Base-by-base conservation (phyloP, 2,888 invertebrate genomes). In the Acheta domesticus region DNA sequence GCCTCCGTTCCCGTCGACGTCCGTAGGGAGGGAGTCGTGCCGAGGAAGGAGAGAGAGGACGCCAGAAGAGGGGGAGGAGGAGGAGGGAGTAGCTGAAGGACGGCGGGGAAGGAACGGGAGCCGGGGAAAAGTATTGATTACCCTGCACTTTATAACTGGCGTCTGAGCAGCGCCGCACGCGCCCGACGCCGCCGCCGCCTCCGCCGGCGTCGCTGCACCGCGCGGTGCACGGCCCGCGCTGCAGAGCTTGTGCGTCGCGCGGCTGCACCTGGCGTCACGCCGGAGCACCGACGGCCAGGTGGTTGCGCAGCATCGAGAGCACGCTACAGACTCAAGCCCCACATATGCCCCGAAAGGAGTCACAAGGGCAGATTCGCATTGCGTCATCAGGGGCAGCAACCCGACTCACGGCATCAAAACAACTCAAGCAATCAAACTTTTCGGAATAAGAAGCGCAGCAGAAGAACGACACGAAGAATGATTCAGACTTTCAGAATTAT, bases 121-220 rank as follows among this genome's bases (percentile, higher is more conserved):
- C 23, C 73, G 50, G 73, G 49, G 62, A 62, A 73, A 79, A 75
- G 20, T 48, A 23, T 20, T 75, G 79, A 48, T 48, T 21, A 48
- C 19, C 75, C 23, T 75, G 75, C 75, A 49, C 48, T 78, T 74
- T 78, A 19, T 74, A 49, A 49, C 74, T 20, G 48, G 49, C 12
- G 75, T 36, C n/a, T 74, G 23, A 36, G 49, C 48, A 48, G 73
- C 74, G 48, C 19, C 74, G 48, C 75, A 48, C 74, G 73, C 74
- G 48, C 19, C 74, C 16, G 49, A 48, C 74, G 48, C 49, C 23
- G 20, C 20, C 74, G 48, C 49, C 23, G 20, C 20, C 48, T 48
- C 49, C 74, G 48, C n/a, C 48, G 48, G 23, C 62, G 62, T 12
- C 48, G 48, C n/a, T 76, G 76, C 76, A 49, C 48, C 48, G 12